Percentiles rank a stretch among this genome's conserved stretches.
These are phyloP conservation scores for Calliphora vicina DNA, from an alignment of 1,140 invertebrate genomes.

Conservation along the genomic window DNA sequence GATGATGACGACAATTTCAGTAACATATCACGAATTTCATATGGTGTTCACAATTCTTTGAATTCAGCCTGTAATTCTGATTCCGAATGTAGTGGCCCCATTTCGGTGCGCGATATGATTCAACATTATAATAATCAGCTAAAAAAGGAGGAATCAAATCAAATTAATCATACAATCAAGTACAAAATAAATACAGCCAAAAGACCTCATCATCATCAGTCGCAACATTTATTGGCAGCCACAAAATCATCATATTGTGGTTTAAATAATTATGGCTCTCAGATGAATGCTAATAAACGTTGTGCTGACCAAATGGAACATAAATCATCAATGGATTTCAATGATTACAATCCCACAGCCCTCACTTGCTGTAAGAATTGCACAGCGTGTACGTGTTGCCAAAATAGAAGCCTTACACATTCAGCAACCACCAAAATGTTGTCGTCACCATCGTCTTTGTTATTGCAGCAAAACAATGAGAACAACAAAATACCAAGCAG, in stretches of 20 bases:
- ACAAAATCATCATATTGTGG: conserved; percentile 33
- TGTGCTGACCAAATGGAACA: background rate
- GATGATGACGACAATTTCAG: conserved; percentile 35
- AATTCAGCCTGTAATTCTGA: conserved; percentile 20
- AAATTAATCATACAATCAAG: background rate
- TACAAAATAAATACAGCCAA: background rate
- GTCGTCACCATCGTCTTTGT: background rate
- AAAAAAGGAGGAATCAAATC: background rate
- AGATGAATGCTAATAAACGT: background rate
- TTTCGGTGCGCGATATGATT: conserved; percentile 40
- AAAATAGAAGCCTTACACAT: conserved; percentile 17
- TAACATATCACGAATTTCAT: conserved; percentile 8
- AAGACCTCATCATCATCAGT: conserved; percentile 12
- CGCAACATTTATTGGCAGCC: conserved; percentile 15
- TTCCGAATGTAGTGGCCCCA: conserved; percentile 9
- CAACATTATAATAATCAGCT: conserved; percentile 25
- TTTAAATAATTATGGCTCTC: conserved; percentile 31
- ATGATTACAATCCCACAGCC: background rate
- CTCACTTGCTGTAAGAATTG: background rate
- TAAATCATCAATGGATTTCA: background rate
- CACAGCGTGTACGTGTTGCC: background rate
- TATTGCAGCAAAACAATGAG: background rate
- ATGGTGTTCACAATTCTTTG: background rate
- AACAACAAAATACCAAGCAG: background rate
- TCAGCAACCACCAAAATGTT: background rate